These are phyloP conservation scores for Pandemis corylana DNA, from an alignment of 2,888 invertebrate genomes.

Conservation along the genomic window DNA sequence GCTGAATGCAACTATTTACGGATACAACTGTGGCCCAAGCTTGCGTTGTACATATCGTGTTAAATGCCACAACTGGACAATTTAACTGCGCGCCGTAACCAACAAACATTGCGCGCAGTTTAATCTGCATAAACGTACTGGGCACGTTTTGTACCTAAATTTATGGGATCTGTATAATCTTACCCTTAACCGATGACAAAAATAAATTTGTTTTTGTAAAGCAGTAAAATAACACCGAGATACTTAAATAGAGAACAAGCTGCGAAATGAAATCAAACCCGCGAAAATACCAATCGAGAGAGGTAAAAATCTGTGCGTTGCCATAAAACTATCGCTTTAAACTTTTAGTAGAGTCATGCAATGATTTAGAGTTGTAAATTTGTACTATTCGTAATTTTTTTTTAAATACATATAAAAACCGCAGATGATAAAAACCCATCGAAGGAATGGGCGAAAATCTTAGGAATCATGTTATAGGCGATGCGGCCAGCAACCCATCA, in stretches of 20 bases:
- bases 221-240: not conserved
- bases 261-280: too few species aligned
- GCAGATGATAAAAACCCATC: too few species aligned
- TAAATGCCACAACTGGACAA: constrained; percentile 15
- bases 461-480: too few species aligned
- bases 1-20: constrained; percentile 39
- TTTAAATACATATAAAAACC: too few species aligned
- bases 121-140: constrained; percentile 24
- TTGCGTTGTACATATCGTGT: constrained; percentile 13
- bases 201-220: not conserved
- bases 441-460: too few species aligned
- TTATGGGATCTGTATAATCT: not conserved
- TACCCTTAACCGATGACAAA: not conserved
- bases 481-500: too few species aligned
- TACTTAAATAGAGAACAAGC: not conserved
- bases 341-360: too few species aligned
- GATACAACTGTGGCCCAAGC: constrained; percentile 32
- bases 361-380: too few species aligned
- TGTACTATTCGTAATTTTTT: too few species aligned
- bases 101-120: constrained; percentile 18
- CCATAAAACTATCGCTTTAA: too few species aligned
- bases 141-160: constrained; percentile 7
- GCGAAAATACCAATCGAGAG: too few species aligned
- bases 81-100: constrained; percentile 17
- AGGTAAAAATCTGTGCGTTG: too few species aligned